phyloP scores from a whole-genome alignment of 2,797 vertebrate species.

The Gymnocypris eckloni region DNA sequence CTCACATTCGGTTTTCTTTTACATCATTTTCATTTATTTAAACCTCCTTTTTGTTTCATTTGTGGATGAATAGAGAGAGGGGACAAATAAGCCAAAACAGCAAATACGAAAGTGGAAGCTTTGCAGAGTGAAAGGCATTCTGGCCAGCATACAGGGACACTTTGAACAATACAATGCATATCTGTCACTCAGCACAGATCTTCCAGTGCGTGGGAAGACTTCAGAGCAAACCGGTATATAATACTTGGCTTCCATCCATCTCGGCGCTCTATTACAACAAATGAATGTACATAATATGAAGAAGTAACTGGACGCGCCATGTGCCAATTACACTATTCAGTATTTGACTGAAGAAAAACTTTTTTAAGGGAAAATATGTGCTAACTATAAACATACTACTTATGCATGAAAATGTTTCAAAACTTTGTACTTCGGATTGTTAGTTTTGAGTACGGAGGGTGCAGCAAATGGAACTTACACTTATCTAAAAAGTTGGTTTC shows the following conservation, averaged over 20 bases:
- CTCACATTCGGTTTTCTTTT: background rate
- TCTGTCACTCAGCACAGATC: background rate
- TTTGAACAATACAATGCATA: constrained; percentile 54
- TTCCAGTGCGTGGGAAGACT: constrained; percentile 2
- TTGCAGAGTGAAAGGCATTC: constrained; percentile 55
- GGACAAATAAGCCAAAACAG: background rate
- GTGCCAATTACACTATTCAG: background rate
- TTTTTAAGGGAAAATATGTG: background rate
- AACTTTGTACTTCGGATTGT: background rate
- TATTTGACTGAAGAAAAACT: background rate
- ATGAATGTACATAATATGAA: background rate
- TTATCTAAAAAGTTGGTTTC: background rate
- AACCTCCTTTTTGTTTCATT: background rate
- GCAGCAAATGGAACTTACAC: background rate
- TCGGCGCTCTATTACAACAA: background rate
- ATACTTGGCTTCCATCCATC: background rate
- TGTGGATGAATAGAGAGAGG: background rate
- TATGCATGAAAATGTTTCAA: background rate
- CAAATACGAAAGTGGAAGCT: constrained; percentile 12
- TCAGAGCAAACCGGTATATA: constrained; percentile 5
- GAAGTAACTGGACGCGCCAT: background rate
- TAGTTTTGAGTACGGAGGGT: background rate
- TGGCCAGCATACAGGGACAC: constrained; percentile 45
- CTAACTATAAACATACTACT: background rate
- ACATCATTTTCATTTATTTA: background rate